A percentile compares a stretch with the other conserved stretches of the same genome.
Evolutionary conservation across 2,113 vertebrate species (phyloP).

Genomic region (Spea bombifrons): DNA sequence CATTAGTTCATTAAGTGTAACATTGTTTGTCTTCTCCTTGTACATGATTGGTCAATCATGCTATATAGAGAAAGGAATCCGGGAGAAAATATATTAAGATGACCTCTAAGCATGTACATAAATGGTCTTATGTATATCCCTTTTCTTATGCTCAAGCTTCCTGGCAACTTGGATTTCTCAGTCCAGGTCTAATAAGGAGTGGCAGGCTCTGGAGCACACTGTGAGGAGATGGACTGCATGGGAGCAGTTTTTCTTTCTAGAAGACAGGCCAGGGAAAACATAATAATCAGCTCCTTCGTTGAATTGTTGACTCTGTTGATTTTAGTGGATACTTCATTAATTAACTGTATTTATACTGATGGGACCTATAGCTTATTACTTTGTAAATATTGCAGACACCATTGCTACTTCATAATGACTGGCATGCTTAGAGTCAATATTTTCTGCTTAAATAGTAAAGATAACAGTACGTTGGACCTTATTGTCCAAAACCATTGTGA

Average conservation of each 20-base stretch:
- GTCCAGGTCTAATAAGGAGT: conserved; percentile 37
- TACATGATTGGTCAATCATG: conserved; percentile 27
- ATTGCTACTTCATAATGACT: no score
- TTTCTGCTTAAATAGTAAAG: no score
- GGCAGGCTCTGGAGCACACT: conserved; percentile 36
- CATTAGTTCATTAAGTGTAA: conserved; percentile 29
- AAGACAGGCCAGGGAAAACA: neutral
- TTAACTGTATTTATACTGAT: neutral
- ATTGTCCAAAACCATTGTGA: no score
- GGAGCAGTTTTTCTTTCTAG: conserved; percentile 14
- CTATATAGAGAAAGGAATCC: conserved; percentile 19
- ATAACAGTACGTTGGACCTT: no score
- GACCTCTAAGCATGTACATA: conserved; percentile 29
- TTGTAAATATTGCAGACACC: neutral
- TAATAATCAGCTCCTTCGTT: neutral
- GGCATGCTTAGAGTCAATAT: no score
- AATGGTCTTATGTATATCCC: conserved; percentile 7
- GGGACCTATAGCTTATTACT: neutral
- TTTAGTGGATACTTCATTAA: neutral
- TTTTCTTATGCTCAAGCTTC: conserved; percentile 19
- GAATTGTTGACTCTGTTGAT: neutral
- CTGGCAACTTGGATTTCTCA: conserved; percentile 37
- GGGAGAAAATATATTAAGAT: conserved; percentile 13
- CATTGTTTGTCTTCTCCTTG: conserved; percentile 17
- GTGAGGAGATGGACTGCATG: neutral